These are phyloP conservation scores for Donacobius atricapilla DNA, from an alignment of 2,113 vertebrate species.

Conservation along the genomic window DNA sequence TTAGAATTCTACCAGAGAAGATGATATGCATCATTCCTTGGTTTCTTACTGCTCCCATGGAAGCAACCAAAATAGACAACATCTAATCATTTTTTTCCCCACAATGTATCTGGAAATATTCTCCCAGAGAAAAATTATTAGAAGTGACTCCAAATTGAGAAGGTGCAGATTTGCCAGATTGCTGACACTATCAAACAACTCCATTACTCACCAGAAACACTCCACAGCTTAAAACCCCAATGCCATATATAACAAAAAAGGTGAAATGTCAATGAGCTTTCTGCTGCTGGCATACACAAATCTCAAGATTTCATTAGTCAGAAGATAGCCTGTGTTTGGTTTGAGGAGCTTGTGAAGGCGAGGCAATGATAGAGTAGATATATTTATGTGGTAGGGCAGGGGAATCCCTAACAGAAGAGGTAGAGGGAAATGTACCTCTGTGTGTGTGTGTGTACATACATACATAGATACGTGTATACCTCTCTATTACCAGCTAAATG, in stretches of 20 bases:
- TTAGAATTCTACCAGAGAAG: not conserved
- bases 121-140: not conserved
- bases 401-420: not conserved
- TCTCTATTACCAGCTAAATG: not conserved
- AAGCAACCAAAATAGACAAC: not conserved
- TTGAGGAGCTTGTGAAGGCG: not conserved
- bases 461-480: not conserved
- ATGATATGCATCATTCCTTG: not conserved
- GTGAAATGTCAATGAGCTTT: not conserved
- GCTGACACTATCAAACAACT: not conserved
- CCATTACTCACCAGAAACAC: not conserved
- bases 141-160: not conserved
- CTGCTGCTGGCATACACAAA: not conserved
- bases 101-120: not conserved
- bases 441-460: too few relatives aligned
- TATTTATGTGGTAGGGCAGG: not conserved
- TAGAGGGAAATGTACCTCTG: not conserved
- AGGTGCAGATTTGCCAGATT: not conserved
- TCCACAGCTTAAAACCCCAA: not conserved
- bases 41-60: not conserved
- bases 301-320: not conserved
- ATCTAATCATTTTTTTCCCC: not conserved
- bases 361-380: not conserved
- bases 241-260: not conserved
- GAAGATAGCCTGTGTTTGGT: not conserved